A percentile compares a stretch with the other conserved stretches of the same genome.
Evolutionary conservation across 1,140 invertebrate species (phyloP).

Genomic region (Drosophila pachea): DNA sequence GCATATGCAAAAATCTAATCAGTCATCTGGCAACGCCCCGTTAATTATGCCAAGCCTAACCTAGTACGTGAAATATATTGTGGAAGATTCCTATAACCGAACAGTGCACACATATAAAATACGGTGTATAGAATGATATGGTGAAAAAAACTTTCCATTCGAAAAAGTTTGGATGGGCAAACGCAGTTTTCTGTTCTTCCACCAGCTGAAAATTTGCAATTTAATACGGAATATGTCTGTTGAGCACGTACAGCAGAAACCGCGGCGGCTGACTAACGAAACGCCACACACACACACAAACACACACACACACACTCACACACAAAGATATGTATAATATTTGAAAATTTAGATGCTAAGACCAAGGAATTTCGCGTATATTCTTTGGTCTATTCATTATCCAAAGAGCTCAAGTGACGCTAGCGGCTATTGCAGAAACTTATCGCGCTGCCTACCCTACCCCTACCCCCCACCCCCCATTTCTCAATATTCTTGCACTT

Average conservation of each 20-base stretch:
- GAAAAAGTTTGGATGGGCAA: constrained; percentile 14
- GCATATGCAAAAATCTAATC: constrained; percentile 26
- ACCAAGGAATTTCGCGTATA: too few species aligned
- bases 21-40: constrained; percentile 32
- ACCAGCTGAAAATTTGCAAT: constrained; percentile 13
- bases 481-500: not conserved
- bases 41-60: constrained; percentile 29
- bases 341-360: too few species aligned
- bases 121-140: not conserved
- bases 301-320: not conserved
- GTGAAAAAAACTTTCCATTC: constrained; percentile 32
- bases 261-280: not conserved
- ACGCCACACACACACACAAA: not conserved
- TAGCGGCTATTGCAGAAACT: not conserved
- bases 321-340: too few species aligned
- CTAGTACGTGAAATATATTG: constrained; percentile 12
- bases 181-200: constrained; percentile 4
- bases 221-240: constrained; percentile 22
- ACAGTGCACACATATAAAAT: constrained; percentile 2
- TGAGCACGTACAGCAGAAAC: constrained; percentile 22
- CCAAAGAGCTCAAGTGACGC: constrained; percentile 1
- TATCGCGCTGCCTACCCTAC: too few species aligned
- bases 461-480: too few species aligned
- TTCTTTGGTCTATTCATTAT: too few species aligned
- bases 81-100: constrained; percentile 1